These are phyloP conservation scores for Diorhabda sublineata DNA, from an alignment of 1,140 invertebrate species.

Conservation along the genomic window DNA sequence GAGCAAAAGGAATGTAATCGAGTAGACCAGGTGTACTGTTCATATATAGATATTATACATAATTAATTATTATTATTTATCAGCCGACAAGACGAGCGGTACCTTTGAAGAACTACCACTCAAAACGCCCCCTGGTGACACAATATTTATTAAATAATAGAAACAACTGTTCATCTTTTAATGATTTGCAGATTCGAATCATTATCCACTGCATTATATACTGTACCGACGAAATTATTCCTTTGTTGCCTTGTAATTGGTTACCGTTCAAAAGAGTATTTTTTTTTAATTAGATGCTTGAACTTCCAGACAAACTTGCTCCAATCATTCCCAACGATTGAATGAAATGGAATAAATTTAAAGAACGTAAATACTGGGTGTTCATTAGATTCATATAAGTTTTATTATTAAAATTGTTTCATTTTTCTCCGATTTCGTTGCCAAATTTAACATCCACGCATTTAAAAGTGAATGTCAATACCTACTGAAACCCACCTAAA, in stretches of 20 bases:
- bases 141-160: conserved; percentile 29
- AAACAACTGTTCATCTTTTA: conserved; percentile 30
- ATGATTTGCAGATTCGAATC: conserved; percentile 31
- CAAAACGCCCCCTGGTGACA: conserved; percentile 8
- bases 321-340: too few species aligned
- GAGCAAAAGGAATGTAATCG: background rate
- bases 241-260: conserved; percentile 31
- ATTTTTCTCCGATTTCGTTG: too few species aligned
- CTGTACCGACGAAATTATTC: conserved; percentile 20
- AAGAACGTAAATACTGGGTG: too few species aligned
- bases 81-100: background rate
- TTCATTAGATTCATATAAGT: too few species aligned
- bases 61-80: background rate
- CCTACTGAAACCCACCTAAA: too few species aligned
- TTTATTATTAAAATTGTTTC: too few species aligned
- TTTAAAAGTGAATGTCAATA: too few species aligned
- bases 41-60: background rate
- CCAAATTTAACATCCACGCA: too few species aligned
- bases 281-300: background rate
- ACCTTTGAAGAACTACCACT: conserved; percentile 1
- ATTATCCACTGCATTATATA: conserved; percentile 24
- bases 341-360: too few species aligned
- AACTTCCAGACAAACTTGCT: background rate
- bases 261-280: background rate
- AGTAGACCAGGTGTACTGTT: background rate